Evolutionary conservation across 2,797 vertebrate genomes (phyloP).

Genomic region (Pteronotus mesoamericanus): DNA sequence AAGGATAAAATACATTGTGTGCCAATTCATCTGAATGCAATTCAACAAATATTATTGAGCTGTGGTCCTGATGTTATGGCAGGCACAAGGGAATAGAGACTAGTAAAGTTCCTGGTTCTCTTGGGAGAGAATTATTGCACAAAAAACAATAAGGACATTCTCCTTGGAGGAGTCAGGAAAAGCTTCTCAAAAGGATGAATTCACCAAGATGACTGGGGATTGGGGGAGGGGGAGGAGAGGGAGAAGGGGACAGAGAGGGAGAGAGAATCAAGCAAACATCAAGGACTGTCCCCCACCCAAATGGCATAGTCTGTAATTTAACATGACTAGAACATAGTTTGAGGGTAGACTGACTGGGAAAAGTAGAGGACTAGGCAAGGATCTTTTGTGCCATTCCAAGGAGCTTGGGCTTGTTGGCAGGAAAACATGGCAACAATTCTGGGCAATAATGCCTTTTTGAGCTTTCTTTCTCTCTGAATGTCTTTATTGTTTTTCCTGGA

Average conservation of each 20-base stretch:
- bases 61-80: not conserved
- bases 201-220: not conserved
- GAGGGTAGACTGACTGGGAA: not conserved
- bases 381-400: not conserved
- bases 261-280: not conserved
- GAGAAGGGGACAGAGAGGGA: not conserved
- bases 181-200: not conserved
- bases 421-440: not conserved
- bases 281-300: not conserved
- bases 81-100: not conserved
- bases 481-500: not conserved
- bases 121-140: not conserved
- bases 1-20: slow-evolving; percentile 9
- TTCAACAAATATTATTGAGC: slow-evolving; percentile 43
- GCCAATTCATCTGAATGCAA: slow-evolving; percentile 40
- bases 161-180: not conserved
- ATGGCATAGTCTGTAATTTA: not conserved
- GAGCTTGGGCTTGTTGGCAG: not conserved
- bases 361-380: not conserved
- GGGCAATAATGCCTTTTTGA: not conserved
- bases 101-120: not conserved
- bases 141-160: not conserved
- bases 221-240: not conserved
- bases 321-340: not conserved
- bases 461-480: not conserved